These are phyloP conservation scores for Melanotaenia maccullochi DNA, from an alignment of 2,797 vertebrate genomes.

Conservation along the genomic window DNA sequence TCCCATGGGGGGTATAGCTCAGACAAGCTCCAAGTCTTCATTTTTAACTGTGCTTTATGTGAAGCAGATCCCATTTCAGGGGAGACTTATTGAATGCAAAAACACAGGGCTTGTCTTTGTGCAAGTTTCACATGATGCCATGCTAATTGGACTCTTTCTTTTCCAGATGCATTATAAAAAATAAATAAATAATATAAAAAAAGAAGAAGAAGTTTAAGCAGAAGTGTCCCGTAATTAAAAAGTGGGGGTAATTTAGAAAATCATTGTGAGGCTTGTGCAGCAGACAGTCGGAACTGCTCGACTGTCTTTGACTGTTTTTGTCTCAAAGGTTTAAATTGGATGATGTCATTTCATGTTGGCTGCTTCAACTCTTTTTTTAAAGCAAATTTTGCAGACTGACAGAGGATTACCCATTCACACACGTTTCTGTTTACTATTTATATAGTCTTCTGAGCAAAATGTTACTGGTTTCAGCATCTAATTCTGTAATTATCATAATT, in stretches of 20 bases:
- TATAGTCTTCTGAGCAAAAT: not conserved
- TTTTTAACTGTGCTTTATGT: conserved; percentile 32
- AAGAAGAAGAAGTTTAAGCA: conserved; percentile 4
- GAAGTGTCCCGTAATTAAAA: not conserved
- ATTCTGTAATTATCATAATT: conserved; percentile 32
- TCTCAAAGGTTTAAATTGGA: conserved; percentile 26
- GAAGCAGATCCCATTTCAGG: conserved; percentile 27
- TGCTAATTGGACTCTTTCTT: conserved; percentile 40
- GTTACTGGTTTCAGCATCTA: conserved; percentile 7
- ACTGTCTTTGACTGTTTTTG: conserved; percentile 12
- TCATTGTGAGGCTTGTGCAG: not conserved
- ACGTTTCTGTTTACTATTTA: conserved; percentile 2
- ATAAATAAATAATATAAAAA: not conserved
- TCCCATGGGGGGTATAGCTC: conserved; percentile 47
- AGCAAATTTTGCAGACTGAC: not conserved
- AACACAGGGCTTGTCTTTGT: conserved; percentile 62
- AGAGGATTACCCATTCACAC: conserved; percentile 2
- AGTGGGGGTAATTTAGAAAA: not conserved
- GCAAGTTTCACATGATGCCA: conserved; percentile 72
- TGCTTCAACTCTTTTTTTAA: conserved; percentile 3
- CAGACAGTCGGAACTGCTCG: not conserved
- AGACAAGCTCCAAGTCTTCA: conserved; percentile 45
- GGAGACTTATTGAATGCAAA: conserved; percentile 51
- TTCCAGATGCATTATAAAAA: conserved; percentile 23
- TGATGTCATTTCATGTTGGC: conserved; percentile 43